Evolutionary conservation across 2,888 invertebrate genomes (phyloP).

Genomic region (Onchidella celtica): DNA sequence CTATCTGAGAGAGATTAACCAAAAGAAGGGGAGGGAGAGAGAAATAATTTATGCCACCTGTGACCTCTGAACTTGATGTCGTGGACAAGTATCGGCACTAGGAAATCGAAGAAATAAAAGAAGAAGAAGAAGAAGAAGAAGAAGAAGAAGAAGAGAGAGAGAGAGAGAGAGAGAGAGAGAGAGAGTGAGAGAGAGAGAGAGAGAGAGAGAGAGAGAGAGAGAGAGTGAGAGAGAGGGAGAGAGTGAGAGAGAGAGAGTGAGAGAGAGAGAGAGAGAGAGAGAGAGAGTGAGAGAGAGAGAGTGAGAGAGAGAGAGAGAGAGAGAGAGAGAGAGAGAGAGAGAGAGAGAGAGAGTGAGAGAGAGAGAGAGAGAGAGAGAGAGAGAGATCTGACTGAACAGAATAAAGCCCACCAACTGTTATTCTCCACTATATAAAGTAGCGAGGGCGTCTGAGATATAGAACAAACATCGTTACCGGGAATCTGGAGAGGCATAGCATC

Average conservation of each 20-base stretch:
- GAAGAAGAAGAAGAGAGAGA: not conserved
- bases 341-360: constrained; percentile 12
- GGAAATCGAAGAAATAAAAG: not conserved
- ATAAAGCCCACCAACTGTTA: too few species aligned
- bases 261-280: not conserved
- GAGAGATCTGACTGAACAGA: not conserved
- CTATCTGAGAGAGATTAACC: too few species aligned
- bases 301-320: not conserved
- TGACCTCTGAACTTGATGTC: too few species aligned
- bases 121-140: constrained; percentile 22
- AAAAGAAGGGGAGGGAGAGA: too few species aligned
- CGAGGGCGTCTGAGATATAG: too few species aligned
- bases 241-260: not conserved
- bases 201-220: constrained; percentile 11
- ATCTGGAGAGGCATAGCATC: too few species aligned
- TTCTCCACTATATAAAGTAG: too few species aligned
- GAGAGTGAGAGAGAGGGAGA: not conserved
- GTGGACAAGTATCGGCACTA: not conserved
- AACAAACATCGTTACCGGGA: too few species aligned
- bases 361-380: constrained; percentile 22
- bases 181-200: constrained; percentile 8
- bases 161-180: constrained; percentile 12
- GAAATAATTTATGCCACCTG: too few species aligned
- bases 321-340: constrained; percentile 4
- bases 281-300: not conserved